Base-by-base conservation (phyloP, 2,888 invertebrate genomes). In the Apodemia mormo region DNA sequence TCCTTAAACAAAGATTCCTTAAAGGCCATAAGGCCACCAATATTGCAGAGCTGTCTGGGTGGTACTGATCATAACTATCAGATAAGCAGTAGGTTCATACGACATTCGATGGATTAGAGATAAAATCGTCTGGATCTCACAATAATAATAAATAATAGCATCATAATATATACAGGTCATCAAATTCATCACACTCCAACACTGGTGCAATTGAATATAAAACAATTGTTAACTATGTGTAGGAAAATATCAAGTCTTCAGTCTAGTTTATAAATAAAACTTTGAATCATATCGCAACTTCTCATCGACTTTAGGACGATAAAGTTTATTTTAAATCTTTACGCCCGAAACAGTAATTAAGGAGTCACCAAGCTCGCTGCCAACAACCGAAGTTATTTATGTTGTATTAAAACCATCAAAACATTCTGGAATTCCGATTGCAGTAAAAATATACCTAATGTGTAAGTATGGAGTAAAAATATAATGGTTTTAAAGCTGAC, bases 311-410 rank as follows among this genome's bases (percentile, higher is more conserved):
- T 56, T 56, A 56, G 8, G 56, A 14, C 71, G 22, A 76, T 79
- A 72, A 79, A 78, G 75, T 80, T 77, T 81, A 82, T 81, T 82
- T 82, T 77, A 75, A 40, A 79, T 76, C 76, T 80, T 79, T 76
- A 79, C 76, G 68, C 74, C 78, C 76, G 76, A 76, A 76, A 77
- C 76, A 76, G 79, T 78, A 76, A 76, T 81, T 79, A 80, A 79
- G 75, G 77, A 80, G 77, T 77, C 78, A 77, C 73, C 73, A 73
- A 69, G 75, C 33, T 10, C 68, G 75, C 71, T 82, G 82, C 82
- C 82, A 82, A 81, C 78, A 76, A 77, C 78, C 74, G 71, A 54
- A 71, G 68, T 74, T 78, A 79, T 79, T 79, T 78, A 71, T 77
- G 75, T 71, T 29, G 52, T 67, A 67, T 71, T 70, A 56, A 69